Base-by-base conservation (phyloP, 1,140 invertebrate genomes). In the Mylabris phalerata region DNA sequence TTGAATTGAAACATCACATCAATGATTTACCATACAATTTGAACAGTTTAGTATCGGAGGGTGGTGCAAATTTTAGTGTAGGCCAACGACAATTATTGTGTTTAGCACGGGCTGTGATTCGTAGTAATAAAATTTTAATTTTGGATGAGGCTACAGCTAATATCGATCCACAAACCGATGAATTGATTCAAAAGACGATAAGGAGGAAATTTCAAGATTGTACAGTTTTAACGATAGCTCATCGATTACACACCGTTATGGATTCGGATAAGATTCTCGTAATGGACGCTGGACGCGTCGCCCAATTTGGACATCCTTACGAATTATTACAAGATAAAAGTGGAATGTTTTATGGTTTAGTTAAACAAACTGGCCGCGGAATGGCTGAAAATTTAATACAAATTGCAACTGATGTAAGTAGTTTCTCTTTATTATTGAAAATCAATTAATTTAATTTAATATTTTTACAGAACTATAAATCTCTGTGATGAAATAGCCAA, bases 211-310 rank as follows among this genome's bases (percentile, higher is more conserved):
- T 19, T 19, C 19, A 19, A 19, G 19, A 86, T 19, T 88, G 85
- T 65, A 93, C 90, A 4, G 87, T 93, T 11, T 77, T 93, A 2
- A 90, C 89, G 1, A 89, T 93, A 59, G 90, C 90, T 39, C 90
- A 93, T 77, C 80, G 87, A 49, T 73, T 90, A 9, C 83, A 89
- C 67, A 92, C 89, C 3, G 84, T 92, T 11, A 81, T 92, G 77
- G 82, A 85, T 61, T 79, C 76, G 3, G 55, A 48, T 49, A 48
- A 45, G 46, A 80, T 89, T 48, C 67, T 72, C 9, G 66, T 72
- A 24, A 67, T 72, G 66, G 65, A 71, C 47, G 52, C 50, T 27
- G 68, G 70, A 19, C 57, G 58, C 25, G 54, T 66, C 1, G 55
- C 63, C 25, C 67, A 72, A 64, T 68, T 69, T 52, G 68, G 68